Evolutionary conservation across 2,797 vertebrate genomes (phyloP), one percentile per base, ranked within the genome.

Genomic region (Apogon hyalosoma): DNA sequence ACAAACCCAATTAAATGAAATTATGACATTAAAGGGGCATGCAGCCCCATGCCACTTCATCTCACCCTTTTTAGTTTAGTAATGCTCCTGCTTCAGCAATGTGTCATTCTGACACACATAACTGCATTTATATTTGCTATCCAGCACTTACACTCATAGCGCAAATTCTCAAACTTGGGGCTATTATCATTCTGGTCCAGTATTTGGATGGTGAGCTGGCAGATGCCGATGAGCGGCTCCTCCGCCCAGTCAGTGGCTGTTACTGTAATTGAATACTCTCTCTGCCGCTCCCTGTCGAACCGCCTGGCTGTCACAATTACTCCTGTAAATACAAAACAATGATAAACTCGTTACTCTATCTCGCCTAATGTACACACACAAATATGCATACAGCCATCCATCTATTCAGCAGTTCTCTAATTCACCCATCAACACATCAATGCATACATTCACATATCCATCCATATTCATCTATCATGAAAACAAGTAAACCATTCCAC

Each of bases 101-200:
- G 59, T 33, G 43, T 58, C 19, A 64, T 36, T 36, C 28, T n/a
- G 24, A 58, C 13, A 28, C n/a, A 6, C 54, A 47, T 45, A 55
- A 38, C 13, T 11, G 59, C 36, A 31, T 61, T 5, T 18, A 52
- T 52, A 14, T 60, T 49, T 31, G 59, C 14, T 36, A 7, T 51
- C 14, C 46, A 54, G 31, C 46, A 92, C 95, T 96, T 93, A 97
- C 96, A 96, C 85, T 97, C 96, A 45, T 97, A 97, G 82, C 75
- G 95, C 61, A 94, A 85, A 88, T 96, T 97, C 92, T 97, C 96
- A 90, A 97, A 97, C 93, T 95, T 95, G 58, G 96, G 96, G 86
- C 93, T 95, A 78, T 96, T 97, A 86, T 97, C 96, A 57, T 97
- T 97, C 90, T 96, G 93, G 81, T 97, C 96, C 83, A 95, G 86